These are phyloP conservation scores for Acronicta aceris DNA, from an alignment of 2,888 invertebrate species.

Conservation along the genomic window DNA sequence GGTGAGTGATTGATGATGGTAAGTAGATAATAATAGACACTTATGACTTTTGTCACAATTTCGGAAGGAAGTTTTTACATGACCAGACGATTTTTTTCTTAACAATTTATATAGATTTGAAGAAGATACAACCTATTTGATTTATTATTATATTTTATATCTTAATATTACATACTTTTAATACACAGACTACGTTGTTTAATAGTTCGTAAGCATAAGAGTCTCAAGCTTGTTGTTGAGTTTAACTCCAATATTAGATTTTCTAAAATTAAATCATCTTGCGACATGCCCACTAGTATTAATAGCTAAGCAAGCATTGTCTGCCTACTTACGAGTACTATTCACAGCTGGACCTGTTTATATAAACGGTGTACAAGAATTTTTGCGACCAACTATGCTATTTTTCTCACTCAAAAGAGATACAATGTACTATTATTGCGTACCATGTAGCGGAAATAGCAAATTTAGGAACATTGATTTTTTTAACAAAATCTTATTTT, in stretches of 20 bases:
- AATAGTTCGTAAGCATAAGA: slow-evolving; percentile 13
- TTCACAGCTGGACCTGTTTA: slow-evolving; percentile 35
- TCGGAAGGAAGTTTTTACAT: slow-evolving; percentile 67
- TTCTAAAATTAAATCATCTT: slow-evolving; percentile 57
- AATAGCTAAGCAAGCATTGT: slow-evolving; percentile 51
- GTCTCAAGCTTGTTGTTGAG: slow-evolving; percentile 38
- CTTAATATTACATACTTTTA: not conserved
- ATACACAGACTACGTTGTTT: not conserved
- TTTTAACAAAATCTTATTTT: not conserved
- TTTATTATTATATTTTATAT: not conserved
- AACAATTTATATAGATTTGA: slow-evolving; percentile 3
- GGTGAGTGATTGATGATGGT: slow-evolving; percentile 85
- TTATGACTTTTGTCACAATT: slow-evolving; percentile 65
- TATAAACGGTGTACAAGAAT: slow-evolving; percentile 21
- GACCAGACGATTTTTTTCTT: not conserved
- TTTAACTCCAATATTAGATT: slow-evolving; percentile 36
- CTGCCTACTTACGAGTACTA: slow-evolving; percentile 43
- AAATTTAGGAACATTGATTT: slow-evolving; percentile 14
- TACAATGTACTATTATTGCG: slow-evolving; percentile 5
- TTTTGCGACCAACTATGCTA: slow-evolving; percentile 4
- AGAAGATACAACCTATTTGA: not conserved
- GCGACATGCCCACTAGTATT: slow-evolving; percentile 53
- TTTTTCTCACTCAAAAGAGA: not conserved
- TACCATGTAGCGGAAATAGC: slow-evolving; percentile 26
- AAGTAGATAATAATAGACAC: slow-evolving; percentile 78